These are phyloP conservation scores for Hiodon alosoides DNA, from an alignment of 2,113 vertebrate genomes.

Conservation along the genomic window DNA sequence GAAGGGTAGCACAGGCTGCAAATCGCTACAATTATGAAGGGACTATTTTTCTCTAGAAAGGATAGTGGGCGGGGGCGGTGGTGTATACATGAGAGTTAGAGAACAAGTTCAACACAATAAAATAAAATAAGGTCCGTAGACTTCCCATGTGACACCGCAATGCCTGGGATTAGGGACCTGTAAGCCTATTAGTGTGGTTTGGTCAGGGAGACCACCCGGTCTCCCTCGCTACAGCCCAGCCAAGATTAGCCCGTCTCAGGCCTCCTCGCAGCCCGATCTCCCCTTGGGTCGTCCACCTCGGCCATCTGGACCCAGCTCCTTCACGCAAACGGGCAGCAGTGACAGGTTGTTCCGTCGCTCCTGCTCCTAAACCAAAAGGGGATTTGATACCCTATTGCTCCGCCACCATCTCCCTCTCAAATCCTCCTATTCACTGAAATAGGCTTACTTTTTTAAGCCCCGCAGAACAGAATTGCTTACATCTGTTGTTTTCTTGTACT, in stretches of 20 bases:
- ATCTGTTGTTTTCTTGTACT: slow-evolving; percentile 35
- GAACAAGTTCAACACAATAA: slow-evolving; percentile 38
- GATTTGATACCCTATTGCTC: slow-evolving; percentile 20
- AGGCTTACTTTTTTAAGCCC: slow-evolving; percentile 19
- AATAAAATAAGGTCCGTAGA: slow-evolving; percentile 46
- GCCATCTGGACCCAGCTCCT: slow-evolving; percentile 8
- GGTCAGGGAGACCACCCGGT: slow-evolving; percentile 33
- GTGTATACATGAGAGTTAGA: slow-evolving; percentile 17
- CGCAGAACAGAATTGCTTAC: slow-evolving; percentile 6
- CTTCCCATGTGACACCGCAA: slow-evolving; percentile 45
- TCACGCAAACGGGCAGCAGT: slow-evolving; percentile 4
- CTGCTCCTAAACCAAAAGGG: slow-evolving; percentile 3
- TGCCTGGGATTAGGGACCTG: slow-evolving; percentile 42
- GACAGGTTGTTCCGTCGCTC: slow-evolving; percentile 3
- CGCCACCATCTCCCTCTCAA: background rate
- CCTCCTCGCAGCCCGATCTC: background rate
- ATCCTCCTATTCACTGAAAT: slow-evolving; percentile 1
- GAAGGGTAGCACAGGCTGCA: too few relatives aligned
- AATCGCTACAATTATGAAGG: slow-evolving; percentile 13
- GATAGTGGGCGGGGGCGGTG: background rate
- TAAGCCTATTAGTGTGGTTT: slow-evolving; percentile 47
- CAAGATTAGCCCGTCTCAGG: slow-evolving; percentile 16
- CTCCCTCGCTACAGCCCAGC: slow-evolving; percentile 8
- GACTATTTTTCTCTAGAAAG: slow-evolving; percentile 9
- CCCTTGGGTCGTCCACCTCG: background rate